A percentile compares a stretch with the other conserved stretches of the same genome.
Conservation (phyloP, 2,113 vertebrate species). For the Misgurnus mizolepis region DNA sequence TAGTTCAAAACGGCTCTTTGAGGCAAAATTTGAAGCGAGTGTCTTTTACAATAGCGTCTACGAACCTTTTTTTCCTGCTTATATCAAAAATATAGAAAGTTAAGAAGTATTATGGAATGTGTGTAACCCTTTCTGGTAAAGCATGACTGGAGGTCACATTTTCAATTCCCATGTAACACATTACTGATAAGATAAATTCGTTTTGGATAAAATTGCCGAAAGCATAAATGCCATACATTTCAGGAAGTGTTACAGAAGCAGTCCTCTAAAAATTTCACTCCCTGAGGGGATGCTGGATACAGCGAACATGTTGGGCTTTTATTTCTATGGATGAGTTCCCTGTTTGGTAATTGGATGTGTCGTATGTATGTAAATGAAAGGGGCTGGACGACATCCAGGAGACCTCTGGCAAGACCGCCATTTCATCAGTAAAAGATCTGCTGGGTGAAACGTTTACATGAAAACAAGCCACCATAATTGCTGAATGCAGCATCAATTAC, state of each 20-base stretch:
- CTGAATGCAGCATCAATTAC: conserved; percentile 41
- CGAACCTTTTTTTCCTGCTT: too few species aligned
- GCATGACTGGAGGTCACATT: neutral
- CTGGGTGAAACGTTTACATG: conserved; percentile 47
- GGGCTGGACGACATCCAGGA: conserved; percentile 34
- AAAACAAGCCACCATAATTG: conserved; percentile 46
- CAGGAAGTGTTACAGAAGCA: conserved; percentile 13
- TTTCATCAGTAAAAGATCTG: conserved; percentile 52
- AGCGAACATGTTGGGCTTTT: conserved; percentile 12
- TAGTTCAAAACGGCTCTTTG: too few species aligned
- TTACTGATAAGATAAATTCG: neutral
- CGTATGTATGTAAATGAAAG: conserved; percentile 40
- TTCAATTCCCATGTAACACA: conserved; percentile 6
- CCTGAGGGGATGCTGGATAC: neutral
- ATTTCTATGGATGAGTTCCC: conserved; percentile 37
- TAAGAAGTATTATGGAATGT: too few species aligned
- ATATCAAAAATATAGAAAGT: too few species aligned
- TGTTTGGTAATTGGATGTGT: conserved; percentile 36
- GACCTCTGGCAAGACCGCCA: conserved; percentile 42
- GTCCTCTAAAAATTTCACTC: neutral
- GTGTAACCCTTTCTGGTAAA: too few species aligned
- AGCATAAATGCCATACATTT: conserved; percentile 6
- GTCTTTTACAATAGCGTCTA: neutral
- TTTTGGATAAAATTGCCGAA: neutral
- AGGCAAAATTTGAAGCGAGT: neutral